Evolutionary conservation across 1,140 invertebrate genomes (phyloP).

Genomic region (Asbolus verrucosus): DNA sequence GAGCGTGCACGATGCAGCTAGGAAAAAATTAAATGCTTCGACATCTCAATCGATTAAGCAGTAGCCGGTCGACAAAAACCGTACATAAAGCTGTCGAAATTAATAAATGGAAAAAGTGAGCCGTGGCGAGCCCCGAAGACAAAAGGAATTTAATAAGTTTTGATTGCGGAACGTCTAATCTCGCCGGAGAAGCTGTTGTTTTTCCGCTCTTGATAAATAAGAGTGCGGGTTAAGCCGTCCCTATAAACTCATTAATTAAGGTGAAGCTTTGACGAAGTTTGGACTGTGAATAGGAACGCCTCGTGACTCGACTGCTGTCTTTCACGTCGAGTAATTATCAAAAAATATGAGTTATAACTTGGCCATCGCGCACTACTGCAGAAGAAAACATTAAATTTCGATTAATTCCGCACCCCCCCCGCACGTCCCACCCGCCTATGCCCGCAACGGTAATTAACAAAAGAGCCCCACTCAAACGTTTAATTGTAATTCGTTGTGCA

Average conservation of each 20-base stretch:
- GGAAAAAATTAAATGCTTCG: no score
- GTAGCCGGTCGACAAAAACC: background rate
- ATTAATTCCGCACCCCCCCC: no score
- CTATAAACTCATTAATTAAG: slow-evolving; percentile 56
- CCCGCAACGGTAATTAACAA: no score
- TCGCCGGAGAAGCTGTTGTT: background rate
- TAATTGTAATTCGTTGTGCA: no score
- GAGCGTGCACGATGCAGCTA: background rate
- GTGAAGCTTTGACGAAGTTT: slow-evolving; percentile 54
- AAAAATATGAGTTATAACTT: slow-evolving; percentile 46
- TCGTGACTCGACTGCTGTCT: slow-evolving; percentile 50
- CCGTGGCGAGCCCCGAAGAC: no score
- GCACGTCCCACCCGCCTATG: no score
- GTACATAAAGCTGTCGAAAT: background rate
- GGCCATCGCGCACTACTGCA: background rate
- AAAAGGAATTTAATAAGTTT: no score
- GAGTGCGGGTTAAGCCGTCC: slow-evolving; percentile 42
- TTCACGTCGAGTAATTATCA: slow-evolving; percentile 52
- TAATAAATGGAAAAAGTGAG: slow-evolving; percentile 28
- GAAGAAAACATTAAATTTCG: no score
- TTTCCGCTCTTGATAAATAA: slow-evolving; percentile 47
- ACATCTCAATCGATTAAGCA: slow-evolving; percentile 41
- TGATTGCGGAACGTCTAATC: no score
- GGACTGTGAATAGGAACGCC: slow-evolving; percentile 53
- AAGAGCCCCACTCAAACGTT: no score